Conservation (phyloP, 2,113 vertebrate genomes). For the Pseudopipra pipra region DNA sequence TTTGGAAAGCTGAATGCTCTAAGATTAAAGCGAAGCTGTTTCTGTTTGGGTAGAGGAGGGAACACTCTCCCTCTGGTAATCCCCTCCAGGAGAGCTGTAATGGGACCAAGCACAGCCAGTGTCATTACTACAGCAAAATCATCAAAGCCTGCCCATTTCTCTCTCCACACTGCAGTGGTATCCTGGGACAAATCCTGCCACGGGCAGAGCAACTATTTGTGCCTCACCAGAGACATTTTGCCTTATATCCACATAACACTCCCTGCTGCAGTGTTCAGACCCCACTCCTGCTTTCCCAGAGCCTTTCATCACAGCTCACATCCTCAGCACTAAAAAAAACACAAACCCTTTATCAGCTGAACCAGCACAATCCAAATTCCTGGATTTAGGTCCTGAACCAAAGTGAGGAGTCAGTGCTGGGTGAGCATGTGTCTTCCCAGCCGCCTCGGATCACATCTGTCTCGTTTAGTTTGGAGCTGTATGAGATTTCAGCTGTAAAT, state of each 20-base stretch:
- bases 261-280: not conserved
- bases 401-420: not conserved
- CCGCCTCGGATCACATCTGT: not conserved
- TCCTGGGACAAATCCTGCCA: slow-evolving; percentile 4
- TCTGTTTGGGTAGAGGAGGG: not conserved
- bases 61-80: not conserved
- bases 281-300: not conserved
- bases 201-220: not conserved
- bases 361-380: not conserved
- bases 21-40: not conserved
- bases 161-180: not conserved
- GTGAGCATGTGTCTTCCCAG: not conserved
- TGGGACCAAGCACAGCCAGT: not conserved
- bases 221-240: not conserved
- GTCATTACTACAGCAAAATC: not conserved
- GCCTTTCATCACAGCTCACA: not conserved
- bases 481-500: not conserved
- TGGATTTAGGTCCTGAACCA: not conserved
- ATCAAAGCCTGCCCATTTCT: slow-evolving; percentile 4
- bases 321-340: not conserved
- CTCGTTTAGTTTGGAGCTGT: not conserved
- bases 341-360: not conserved
- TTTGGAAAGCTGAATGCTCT: not conserved
- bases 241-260: not conserved
- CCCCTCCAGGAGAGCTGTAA: not conserved